Evolutionary conservation across 2,113 vertebrate genomes (phyloP), one percentile per base, ranked within the genome.

Genomic region (Syrrhaptes paradoxus): DNA sequence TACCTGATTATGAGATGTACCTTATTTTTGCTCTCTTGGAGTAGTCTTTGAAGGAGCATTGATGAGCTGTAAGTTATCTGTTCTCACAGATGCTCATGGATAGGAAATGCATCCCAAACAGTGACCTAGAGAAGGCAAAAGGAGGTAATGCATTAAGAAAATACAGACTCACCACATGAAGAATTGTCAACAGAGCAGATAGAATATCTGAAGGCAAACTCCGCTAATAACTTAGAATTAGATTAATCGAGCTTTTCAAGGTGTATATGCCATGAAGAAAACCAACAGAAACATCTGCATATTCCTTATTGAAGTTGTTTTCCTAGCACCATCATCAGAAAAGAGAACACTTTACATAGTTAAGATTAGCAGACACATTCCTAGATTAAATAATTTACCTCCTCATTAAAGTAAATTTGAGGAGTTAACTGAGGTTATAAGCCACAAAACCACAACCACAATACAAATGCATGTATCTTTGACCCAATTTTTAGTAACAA

Each of bases 301-400:
- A 46, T 52, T 85, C 67, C n/a, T 80, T 59, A 59, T 11, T 48
- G 34, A 8, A 13, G 24, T 55, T 80, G 15, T 59, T 80, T 77
- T 24, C 24, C 57, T 49, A 71, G 38, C 38, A 88, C 38, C 67
- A 84, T 54, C 68, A 73, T 61, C 46, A 79, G 41, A 86, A 79
- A 1, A 3, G 43, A 87, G 46, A 90, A 84, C 32, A 51, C 59
- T 86, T 83, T 59, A 71, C 87, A 86, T 87, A 74, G 48, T 24
- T 90, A 71, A 78, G 68, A 89, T 97, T 92, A 81, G 38, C 38
- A 90, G 82, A 87, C 76, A 66, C 78, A 84, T 92, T 96, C 82
- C 82, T 80, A 90, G 65, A 92, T 86, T 88, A 86, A 90, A 88
- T 9, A 75, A 94, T 82, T 75, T 70, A 91, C 32, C 22, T 81